Base-by-base conservation (phyloP, 2,888 invertebrate genomes). In the Argyresthia albistria region DNA sequence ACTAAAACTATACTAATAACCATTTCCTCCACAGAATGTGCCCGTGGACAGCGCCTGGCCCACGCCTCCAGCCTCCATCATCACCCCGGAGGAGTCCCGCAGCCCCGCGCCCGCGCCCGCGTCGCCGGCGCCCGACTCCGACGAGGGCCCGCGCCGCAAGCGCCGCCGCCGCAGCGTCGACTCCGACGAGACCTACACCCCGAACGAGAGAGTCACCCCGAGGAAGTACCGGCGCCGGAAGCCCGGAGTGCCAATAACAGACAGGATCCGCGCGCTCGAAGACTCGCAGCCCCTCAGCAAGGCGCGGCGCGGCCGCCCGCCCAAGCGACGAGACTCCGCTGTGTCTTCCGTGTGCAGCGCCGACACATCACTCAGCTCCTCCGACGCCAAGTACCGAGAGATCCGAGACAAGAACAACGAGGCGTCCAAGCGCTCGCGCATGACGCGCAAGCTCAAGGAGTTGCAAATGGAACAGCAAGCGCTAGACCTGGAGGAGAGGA, bases 361-460 rank as follows among this genome's bases (percentile, higher is more conserved):
- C 67, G 88, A 75, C 53, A 82, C 69, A 69, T 80, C 67, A 53
- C 64, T 69, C 46, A 82, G 87, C 56, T 78, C 78, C 56, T 73
- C 80, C 42, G 89, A 89, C 58, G 69, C 72, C 47, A 90, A 88
- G 58, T 93, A 94, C 69, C 82, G 92, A 51, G 92, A 93, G 65
- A 84, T 92, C 58, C 80, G 94, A 53, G 92, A 93, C 66, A 93
- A 93, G 69, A 94, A 94, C 74, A 94, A 94, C 69, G 93, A 93
- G 75, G 93, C 94, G 46, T 94, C 94, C 45, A 88, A 93, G 61
- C 89, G 91, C 61, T 93, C 93, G 1, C 82, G 94, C 58, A 90
- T 91, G 81, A 93, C 93, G 64, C 89, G 93, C 59, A 93, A 93
- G 74, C 77, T 76, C 65, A 90, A 83, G 63, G 81, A 78, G 58